Percentiles rank a stretch among this genome's conserved stretches.
Evolutionary conservation across 92 coral and sea anemone species (phyloP).

Genomic region (Micromussa lordhowensis): DNA sequence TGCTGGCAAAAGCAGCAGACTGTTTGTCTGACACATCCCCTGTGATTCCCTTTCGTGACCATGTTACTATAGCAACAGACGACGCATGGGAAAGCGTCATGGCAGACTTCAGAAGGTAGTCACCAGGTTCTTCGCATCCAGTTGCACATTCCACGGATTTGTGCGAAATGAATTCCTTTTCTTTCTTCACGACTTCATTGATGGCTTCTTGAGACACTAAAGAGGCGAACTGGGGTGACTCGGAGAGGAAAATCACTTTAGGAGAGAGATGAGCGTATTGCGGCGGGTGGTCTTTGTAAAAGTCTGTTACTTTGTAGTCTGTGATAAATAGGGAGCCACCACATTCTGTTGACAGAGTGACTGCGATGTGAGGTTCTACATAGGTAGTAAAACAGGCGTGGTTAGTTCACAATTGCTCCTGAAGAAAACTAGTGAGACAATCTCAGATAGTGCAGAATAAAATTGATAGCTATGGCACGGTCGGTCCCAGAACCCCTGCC

Average conservation of each 20-base stretch:
- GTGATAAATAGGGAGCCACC: constrained; percentile 26
- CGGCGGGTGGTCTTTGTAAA: background rate
- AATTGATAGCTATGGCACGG: too few species aligned
- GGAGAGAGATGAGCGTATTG: background rate
- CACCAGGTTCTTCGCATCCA: background rate
- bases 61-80: constrained; percentile 29
- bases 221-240: constrained; percentile 37
- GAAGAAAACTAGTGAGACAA: too few species aligned
- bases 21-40: background rate
- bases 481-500: too few species aligned
- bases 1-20: constrained; percentile 1
- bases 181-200: background rate
- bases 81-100: constrained; percentile 36
- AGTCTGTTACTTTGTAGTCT: background rate
- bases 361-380: constrained; percentile 28
- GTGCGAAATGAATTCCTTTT: background rate
- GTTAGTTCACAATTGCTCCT: background rate
- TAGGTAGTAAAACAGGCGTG: background rate
- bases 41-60: background rate
- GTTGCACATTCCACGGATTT: background rate
- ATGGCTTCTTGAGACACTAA: constrained; percentile 33
- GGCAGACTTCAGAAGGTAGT: background rate
- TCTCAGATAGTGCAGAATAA: too few species aligned
- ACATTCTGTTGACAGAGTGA: constrained; percentile 1
- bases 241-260: constrained; percentile 29